phyloP scores from a whole-genome alignment of 2,797 vertebrate genomes.

The Cyclopterus lumpus region DNA sequence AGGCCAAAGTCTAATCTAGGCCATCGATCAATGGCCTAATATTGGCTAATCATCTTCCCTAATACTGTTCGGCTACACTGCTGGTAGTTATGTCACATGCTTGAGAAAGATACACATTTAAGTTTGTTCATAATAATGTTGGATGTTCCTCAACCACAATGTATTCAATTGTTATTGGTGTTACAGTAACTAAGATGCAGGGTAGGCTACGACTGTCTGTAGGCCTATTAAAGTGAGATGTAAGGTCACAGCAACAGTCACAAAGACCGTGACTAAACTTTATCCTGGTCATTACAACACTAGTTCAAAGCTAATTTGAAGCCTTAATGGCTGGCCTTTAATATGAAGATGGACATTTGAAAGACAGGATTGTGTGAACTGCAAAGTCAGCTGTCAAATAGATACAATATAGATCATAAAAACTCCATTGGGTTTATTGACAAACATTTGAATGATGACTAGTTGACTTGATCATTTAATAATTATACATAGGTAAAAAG shows the following conservation, averaged over 20 bases:
- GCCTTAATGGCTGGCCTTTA: not conserved
- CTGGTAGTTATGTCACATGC: not conserved
- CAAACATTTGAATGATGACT: no score
- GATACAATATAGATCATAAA: no score
- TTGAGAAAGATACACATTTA: not conserved
- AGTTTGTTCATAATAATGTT: not conserved
- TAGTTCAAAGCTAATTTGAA: not conserved
- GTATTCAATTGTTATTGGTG: not conserved
- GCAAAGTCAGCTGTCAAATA: not conserved
- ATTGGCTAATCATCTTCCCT: not conserved
- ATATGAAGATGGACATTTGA: not conserved
- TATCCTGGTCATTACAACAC: not conserved
- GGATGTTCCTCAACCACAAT: not conserved
- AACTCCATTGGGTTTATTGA: no score
- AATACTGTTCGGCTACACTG: not conserved
- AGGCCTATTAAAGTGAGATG: not conserved
- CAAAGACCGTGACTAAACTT: not conserved
- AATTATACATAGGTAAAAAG: constrained; percentile 65
- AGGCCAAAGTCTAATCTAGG: not conserved
- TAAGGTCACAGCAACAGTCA: no score
- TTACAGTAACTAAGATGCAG: not conserved
- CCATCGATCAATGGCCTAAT: not conserved
- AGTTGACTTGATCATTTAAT: no score
- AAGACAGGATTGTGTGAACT: not conserved
- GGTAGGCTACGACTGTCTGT: not conserved